phyloP scores from a whole-genome alignment of 92 coral and sea anemone species.

The Phymanthus crucifer region DNA sequence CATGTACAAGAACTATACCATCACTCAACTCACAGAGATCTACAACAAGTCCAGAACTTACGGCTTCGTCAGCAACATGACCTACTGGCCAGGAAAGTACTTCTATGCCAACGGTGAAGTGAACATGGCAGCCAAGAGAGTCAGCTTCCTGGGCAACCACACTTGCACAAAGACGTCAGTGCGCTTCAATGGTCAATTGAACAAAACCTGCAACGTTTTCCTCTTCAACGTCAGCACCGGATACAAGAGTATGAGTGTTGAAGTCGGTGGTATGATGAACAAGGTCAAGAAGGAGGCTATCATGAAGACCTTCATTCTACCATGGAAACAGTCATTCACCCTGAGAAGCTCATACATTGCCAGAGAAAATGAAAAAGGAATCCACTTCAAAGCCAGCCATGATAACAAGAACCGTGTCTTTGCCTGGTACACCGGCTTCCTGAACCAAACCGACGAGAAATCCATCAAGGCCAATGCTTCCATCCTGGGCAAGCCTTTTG shows the following conservation, averaged over 20 bases:
- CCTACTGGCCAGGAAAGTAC: constrained; percentile 95
- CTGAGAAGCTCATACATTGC: constrained; percentile 66
- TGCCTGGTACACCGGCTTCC: constrained; percentile 77
- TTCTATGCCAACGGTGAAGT: constrained; percentile 77
- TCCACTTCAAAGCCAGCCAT: constrained; percentile 81
- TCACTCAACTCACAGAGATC: constrained; percentile 71
- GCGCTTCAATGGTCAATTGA: constrained; percentile 73
- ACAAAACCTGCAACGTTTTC: constrained; percentile 60
- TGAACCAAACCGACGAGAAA: constrained; percentile 69
- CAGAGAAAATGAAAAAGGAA: constrained; percentile 70
- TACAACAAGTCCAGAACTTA: constrained; percentile 77
- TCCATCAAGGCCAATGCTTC: constrained; percentile 80
- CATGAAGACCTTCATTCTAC: constrained; percentile 61
- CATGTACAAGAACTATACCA: constrained; percentile 83
- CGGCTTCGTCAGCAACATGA: constrained; percentile 80
- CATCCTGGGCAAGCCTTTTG: constrained; percentile 72
- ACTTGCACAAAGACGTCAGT: constrained; percentile 83
- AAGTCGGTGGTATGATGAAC: constrained; percentile 65
- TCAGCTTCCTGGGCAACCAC: constrained; percentile 72
- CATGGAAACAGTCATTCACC: constrained; percentile 74
- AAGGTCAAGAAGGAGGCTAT: constrained; percentile 63
- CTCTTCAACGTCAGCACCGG: constrained; percentile 67
- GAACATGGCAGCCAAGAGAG: constrained; percentile 61
- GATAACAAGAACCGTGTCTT: constrained; percentile 81
- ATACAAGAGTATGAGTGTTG: constrained; percentile 65